Evolutionary conservation across 2,113 vertebrate species (phyloP).

Genomic region (Balaenoptera acutorostrata): DNA sequence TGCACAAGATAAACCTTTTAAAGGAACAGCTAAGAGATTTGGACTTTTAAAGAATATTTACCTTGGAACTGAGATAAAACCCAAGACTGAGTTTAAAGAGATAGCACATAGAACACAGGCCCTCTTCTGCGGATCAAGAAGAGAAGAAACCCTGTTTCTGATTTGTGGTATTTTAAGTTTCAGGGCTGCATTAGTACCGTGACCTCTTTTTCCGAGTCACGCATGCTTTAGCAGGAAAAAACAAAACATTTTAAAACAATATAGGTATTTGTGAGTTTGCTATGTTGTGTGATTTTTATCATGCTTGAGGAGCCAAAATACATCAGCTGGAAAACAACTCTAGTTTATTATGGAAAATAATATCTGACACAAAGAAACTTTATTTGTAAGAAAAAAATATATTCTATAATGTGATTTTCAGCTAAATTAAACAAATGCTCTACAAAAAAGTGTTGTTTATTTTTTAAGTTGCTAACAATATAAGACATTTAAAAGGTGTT

Average conservation of each 20-base stretch:
- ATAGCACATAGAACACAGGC: neutral
- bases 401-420: neutral
- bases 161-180: slow-evolving; percentile 3
- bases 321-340: neutral
- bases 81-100: slow-evolving; percentile 42
- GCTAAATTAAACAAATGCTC: neutral
- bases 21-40: slow-evolving; percentile 52
- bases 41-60: slow-evolving; percentile 69
- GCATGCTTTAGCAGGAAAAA: neutral
- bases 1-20: slow-evolving; percentile 68
- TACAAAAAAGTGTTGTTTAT: neutral
- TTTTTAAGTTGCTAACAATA: neutral
- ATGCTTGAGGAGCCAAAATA: neutral
- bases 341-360: slow-evolving; percentile 29
- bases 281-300: neutral
- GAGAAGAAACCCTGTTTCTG: neutral
- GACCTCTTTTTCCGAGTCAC: neutral
- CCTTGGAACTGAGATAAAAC: slow-evolving; percentile 63
- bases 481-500: slow-evolving; percentile 30
- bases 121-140: neutral
- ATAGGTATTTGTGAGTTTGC: neutral
- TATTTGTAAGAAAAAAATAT: neutral
- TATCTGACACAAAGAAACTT: slow-evolving; percentile 28
- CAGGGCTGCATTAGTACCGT: neutral
- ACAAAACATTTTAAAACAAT: neutral